Evolutionary conservation across 2,888 invertebrate species (phyloP).

Genomic region (Macrostomum cliftonense): DNA sequence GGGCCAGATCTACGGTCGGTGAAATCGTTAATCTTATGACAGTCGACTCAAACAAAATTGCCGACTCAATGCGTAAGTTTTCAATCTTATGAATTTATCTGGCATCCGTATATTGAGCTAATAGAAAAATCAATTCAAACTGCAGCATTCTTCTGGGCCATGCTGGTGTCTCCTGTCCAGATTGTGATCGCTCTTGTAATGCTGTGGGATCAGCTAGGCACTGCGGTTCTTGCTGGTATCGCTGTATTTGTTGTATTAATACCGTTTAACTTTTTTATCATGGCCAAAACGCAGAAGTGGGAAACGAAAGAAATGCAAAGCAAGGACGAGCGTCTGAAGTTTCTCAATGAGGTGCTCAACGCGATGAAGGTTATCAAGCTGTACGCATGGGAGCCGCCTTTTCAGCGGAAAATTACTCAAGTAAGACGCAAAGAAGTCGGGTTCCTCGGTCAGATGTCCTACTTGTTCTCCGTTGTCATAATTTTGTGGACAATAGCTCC

Average conservation of each 20-base stretch:
- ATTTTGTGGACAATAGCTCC: not conserved
- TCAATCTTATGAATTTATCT: not conserved
- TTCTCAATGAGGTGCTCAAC: slow-evolving; percentile 12
- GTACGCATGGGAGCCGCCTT: slow-evolving; percentile 9
- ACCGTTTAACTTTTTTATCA: slow-evolving; percentile 12
- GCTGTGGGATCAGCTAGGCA: slow-evolving; percentile 37
- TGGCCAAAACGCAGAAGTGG: slow-evolving; percentile 3
- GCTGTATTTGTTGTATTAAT: slow-evolving; percentile 73
- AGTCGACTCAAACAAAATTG: slow-evolving; percentile 32
- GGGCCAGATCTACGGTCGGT: slow-evolving; percentile 27
- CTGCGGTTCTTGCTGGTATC: slow-evolving; percentile 65
- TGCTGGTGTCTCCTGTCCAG: too few relatives aligned
- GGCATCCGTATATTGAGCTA: too few relatives aligned
- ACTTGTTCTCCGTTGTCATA: too few relatives aligned
- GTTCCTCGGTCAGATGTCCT: too few relatives aligned
- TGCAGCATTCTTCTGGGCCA: too few relatives aligned
- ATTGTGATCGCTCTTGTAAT: slow-evolving; percentile 52
- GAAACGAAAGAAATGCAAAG: slow-evolving; percentile 8
- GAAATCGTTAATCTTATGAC: slow-evolving; percentile 37
- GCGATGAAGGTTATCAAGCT: slow-evolving; percentile 14
- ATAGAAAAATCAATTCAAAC: not conserved
- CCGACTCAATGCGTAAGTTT: slow-evolving; percentile 18
- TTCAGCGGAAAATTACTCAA: too few relatives aligned
- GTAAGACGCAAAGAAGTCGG: too few relatives aligned
- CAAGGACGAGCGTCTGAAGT: slow-evolving; percentile 13